Evolutionary conservation across 1,140 invertebrate genomes (phyloP), one percentile per base, ranked within the genome.

Genomic region (Conopomorpha cramerella): DNA sequence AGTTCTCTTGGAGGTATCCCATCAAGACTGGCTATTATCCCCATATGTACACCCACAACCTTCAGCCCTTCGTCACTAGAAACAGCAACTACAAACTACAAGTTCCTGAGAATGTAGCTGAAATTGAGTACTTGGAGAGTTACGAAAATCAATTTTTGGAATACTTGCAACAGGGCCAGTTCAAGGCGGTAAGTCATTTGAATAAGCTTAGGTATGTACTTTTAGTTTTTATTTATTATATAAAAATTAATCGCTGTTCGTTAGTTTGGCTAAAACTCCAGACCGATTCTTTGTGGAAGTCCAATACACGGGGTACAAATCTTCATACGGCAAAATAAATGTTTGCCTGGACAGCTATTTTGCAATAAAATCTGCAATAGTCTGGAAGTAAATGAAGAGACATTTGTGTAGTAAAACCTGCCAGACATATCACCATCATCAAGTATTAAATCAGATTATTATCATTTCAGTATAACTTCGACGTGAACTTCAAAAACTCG

Each of bases 1-100:
- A 81, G 38, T 82, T 86, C 64, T 74, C 76, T 1, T 82, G 73
- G 74, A 56, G 65, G 49, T 54, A 80, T 31, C 66, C 78, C 36
- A 70, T 85, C 17, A 55, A 82, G 41, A 70, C 78, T 43, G 82
- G 81, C 31, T 86, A 78, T 70, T 80, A 81, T 34, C 81, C 86
- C 0, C 66, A 81, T 41, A 34, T 74, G 40, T 43, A 35, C 8
- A 26, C 31, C 17, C 41, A 49, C 27, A 49, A 41, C 35, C 8
- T 8, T 3, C 44, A 50, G 19, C 62, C 63, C 7, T 74, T 70
- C 32, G 49, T 49, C 8, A 59, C 66, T 39, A 60, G 70, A 14
- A 55, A 53, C 16, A 45, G 56, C 33, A 38, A 59, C 38, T 74
- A 66, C 39, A 38, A 54, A 11, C 45, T 71, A 30, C 53, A 57